A percentile compares a stretch with the other conserved stretches of the same genome.
phyloP scores from a whole-genome alignment of 2,888 invertebrate species.

The Phyllotreta cruciferae region DNA sequence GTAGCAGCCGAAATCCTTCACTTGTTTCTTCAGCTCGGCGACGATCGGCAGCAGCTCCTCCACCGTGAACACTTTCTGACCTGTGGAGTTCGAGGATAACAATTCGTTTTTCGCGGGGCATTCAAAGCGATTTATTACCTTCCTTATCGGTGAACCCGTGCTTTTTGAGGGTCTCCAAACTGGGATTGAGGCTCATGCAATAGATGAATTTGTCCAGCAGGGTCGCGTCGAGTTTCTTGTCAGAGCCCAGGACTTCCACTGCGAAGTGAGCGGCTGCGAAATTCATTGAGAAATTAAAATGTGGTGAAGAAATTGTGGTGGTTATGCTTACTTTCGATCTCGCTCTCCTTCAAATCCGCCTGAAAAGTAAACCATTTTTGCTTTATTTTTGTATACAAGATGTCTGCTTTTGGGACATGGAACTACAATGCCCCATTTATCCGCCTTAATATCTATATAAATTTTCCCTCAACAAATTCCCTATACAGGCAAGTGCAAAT shows the following conservation, averaged over 20 bases:
- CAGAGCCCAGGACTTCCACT: constrained; percentile 61
- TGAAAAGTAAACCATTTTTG: constrained; percentile 40
- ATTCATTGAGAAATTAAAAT: constrained; percentile 4
- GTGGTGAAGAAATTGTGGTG: not conserved
- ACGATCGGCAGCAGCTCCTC: constrained; percentile 98
- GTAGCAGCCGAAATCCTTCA: constrained; percentile 88
- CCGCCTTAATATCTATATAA: not conserved
- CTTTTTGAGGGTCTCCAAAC: constrained; percentile 88
- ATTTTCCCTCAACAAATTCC: too few species aligned
- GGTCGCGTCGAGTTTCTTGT: constrained; percentile 86
- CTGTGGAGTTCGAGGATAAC: constrained; percentile 51
- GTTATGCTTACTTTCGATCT: constrained; percentile 52
- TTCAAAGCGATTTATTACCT: constrained; percentile 34
- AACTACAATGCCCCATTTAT: constrained; percentile 3
- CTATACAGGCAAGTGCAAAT: too few species aligned
- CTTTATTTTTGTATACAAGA: not conserved
- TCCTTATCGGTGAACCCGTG: constrained; percentile 86
- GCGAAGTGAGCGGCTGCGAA: constrained; percentile 53
- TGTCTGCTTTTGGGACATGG: not conserved
- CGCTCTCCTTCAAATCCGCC: constrained; percentile 51
- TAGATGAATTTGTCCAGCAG: constrained; percentile 91
- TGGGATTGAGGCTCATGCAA: constrained; percentile 93
- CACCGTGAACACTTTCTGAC: constrained; percentile 87
- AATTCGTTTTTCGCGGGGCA: not conserved
- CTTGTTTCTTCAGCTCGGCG: constrained; percentile 91